phyloP scores from a whole-genome alignment of 2,888 invertebrate genomes.

The Limenitis arthemis region DNA sequence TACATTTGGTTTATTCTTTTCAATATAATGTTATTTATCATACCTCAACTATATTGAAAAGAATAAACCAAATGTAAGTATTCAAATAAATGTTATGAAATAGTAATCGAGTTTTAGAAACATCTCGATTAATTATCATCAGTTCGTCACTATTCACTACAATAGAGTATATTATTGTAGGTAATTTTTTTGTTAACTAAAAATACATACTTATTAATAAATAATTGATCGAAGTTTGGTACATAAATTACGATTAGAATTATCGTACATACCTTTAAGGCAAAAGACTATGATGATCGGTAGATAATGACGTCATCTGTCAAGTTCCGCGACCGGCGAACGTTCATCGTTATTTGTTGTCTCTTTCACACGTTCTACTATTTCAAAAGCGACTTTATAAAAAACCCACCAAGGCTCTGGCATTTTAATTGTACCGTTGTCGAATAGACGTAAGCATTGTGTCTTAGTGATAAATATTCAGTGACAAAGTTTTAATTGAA shows the following conservation, averaged over 20 bases:
- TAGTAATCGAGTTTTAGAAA: not conserved
- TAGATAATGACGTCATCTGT: conserved; percentile 42
- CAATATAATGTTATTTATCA: too few relatives aligned
- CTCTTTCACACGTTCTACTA: conserved; percentile 36
- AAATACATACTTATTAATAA: too few relatives aligned
- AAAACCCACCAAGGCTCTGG: conserved; percentile 23
- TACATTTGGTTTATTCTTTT: too few relatives aligned
- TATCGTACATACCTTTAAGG: too few relatives aligned
- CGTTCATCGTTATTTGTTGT: conserved; percentile 27
- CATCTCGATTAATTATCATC: conserved; percentile 16
- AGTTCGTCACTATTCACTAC: conserved; percentile 6
- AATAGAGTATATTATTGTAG: too few relatives aligned
- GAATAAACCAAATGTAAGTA: too few relatives aligned
- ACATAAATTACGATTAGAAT: too few relatives aligned
- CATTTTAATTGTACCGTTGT: conserved; percentile 24
- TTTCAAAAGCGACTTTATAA: conserved; percentile 23
- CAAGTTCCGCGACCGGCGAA: conserved; percentile 8
- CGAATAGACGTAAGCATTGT: conserved; percentile 26
- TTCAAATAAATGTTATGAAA: too few relatives aligned
- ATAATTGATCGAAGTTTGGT: too few relatives aligned
- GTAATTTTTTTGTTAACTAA: too few relatives aligned
- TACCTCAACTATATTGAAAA: too few relatives aligned
- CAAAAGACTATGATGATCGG: too few relatives aligned
- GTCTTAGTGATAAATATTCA: conserved; percentile 28
- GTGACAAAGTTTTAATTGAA: conserved; percentile 25